Conservation (phyloP, 1,140 invertebrate species). For the Plectrocnemia conspersa region DNA sequence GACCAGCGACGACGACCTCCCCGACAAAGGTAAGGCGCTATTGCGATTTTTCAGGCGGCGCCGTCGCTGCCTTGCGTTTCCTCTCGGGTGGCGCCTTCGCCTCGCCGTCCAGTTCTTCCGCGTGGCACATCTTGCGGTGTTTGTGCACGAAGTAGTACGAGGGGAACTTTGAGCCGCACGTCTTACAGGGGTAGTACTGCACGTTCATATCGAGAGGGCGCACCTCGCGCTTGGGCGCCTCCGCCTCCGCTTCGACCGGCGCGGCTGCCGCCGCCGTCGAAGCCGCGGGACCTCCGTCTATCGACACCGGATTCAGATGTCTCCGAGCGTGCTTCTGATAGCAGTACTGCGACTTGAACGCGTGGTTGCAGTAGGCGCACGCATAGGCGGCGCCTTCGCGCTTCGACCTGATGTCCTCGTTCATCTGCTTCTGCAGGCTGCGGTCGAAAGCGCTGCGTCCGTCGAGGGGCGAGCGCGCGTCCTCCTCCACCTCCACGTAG, state of each 20-base stretch:
- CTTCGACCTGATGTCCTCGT: conserved; percentile 45
- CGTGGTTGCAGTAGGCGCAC: conserved; percentile 73
- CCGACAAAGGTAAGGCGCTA: conserved; percentile 44
- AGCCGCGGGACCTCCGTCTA: conserved; percentile 20
- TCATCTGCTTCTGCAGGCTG: conserved; percentile 48
- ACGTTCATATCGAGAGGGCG: conserved; percentile 72
- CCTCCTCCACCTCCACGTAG: conserved; percentile 32
- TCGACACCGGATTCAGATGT: conserved; percentile 31
- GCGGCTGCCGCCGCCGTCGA: conserved; percentile 9
- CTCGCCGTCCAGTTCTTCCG: conserved; percentile 51
- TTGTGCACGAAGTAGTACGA: conserved; percentile 93
- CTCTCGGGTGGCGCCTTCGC: background rate
- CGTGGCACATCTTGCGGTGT: conserved; percentile 79
- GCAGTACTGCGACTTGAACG: conserved; percentile 77
- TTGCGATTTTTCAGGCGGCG: conserved; percentile 25
- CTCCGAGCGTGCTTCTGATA: conserved; percentile 68
- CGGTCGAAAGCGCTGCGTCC: conserved; percentile 39
- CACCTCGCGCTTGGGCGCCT: conserved; percentile 49
- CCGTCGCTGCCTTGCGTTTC: conserved; percentile 16
- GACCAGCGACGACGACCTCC: conserved; percentile 43
- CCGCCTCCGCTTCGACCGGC: conserved; percentile 10
- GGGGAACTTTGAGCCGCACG: conserved; percentile 85
- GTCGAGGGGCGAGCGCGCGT: conserved; percentile 37
- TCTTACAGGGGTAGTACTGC: conserved; percentile 89
- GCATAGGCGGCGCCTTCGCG: conserved; percentile 53